Evolutionary conservation across 2,888 invertebrate genomes (phyloP).

Genomic region (Orthosia cruda): DNA sequence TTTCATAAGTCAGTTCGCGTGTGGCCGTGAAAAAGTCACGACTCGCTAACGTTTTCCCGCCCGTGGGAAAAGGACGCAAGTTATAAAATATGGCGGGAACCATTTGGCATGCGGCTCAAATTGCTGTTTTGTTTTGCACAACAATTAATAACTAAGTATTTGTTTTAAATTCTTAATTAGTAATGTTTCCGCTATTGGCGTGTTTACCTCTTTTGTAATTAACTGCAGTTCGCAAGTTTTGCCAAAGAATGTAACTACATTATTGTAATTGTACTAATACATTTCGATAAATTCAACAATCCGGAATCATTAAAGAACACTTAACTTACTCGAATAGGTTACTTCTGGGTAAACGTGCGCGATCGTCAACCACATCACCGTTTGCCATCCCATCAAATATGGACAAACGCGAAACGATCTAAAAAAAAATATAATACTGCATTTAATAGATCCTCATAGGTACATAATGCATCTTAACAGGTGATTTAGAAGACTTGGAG

Average conservation of each 20-base stretch:
- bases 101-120: conserved; percentile 61
- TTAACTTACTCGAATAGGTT: no score
- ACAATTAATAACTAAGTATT: background rate
- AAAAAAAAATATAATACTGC: no score
- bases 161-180: conserved; percentile 43
- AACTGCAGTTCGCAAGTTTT: background rate
- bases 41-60: conserved; percentile 51
- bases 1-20: conserved; percentile 62
- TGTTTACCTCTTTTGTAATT: conserved; percentile 21
- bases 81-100: conserved; percentile 48
- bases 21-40: conserved; percentile 70
- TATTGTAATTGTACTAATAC: background rate
- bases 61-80: conserved; percentile 59
- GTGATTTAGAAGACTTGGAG: no score
- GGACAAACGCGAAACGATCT: no score
- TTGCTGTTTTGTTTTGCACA: conserved; percentile 33
- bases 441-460: no score
- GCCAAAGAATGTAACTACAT: background rate
- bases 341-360: no score
- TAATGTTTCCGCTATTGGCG: conserved; percentile 25
- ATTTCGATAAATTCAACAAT: background rate
- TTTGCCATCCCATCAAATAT: no score
- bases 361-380: no score
- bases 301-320: background rate
- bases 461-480: no score